A percentile compares a stretch with the other conserved stretches of the same genome.
phyloP scores from a whole-genome alignment of 2,888 invertebrate species.

The Antheraea yamamai region DNA sequence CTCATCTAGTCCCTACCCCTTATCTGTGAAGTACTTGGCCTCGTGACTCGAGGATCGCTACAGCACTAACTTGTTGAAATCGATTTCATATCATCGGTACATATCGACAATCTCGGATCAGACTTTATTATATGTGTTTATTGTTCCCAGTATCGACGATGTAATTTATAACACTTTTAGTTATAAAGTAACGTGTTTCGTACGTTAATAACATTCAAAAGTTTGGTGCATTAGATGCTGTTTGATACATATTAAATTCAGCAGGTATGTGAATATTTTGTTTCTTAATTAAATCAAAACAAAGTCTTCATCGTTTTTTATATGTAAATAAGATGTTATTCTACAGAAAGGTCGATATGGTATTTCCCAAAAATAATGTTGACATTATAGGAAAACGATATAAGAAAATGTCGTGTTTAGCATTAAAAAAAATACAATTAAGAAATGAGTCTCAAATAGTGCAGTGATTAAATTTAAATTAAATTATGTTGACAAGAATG shows the following conservation, averaged over 20 bases:
- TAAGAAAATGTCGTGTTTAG: too few relatives aligned
- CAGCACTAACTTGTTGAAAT: slow-evolving; percentile 39
- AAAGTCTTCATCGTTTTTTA: not conserved
- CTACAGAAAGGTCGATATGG: not conserved
- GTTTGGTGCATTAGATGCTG: slow-evolving; percentile 36
- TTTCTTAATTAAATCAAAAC: not conserved
- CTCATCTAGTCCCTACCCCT: slow-evolving; percentile 61
- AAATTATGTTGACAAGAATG: not conserved
- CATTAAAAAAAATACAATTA: not conserved
- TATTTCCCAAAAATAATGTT: not conserved
- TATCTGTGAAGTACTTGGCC: slow-evolving; percentile 57
- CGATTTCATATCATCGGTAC: slow-evolving; percentile 43
- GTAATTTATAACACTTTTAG: slow-evolving; percentile 42
- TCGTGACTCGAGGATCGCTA: slow-evolving; percentile 54
- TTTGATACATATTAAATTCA: slow-evolving; percentile 9
- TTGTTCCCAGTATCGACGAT: slow-evolving; percentile 41
- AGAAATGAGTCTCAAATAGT: not conserved
- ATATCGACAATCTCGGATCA: slow-evolving; percentile 48
- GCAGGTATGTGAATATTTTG: slow-evolving; percentile 17
- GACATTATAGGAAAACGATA: not conserved
- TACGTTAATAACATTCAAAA: slow-evolving; percentile 32
- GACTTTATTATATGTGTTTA: slow-evolving; percentile 47
- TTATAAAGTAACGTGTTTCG: slow-evolving; percentile 37
- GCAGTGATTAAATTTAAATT: not conserved
- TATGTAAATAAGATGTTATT: not conserved